phyloP scores from a whole-genome alignment of 1,140 invertebrate species.

The Papilio polyxenes region DNA sequence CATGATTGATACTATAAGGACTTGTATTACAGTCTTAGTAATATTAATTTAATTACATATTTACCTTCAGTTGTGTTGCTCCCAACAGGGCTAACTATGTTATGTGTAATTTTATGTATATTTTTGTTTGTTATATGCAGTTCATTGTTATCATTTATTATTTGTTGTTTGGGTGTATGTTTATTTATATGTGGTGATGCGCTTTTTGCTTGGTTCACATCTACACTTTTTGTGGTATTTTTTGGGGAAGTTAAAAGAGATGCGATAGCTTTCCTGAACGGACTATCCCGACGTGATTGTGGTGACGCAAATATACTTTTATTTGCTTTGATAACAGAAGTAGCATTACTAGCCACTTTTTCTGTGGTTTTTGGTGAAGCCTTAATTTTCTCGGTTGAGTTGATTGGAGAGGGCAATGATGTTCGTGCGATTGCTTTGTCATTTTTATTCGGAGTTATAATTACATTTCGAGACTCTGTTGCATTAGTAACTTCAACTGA shows the following conservation, averaged over 20 bases:
- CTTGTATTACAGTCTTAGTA: neutral
- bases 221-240: slow-evolving; percentile 40
- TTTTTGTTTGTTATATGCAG: slow-evolving; percentile 49
- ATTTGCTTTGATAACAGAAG: slow-evolving; percentile 23
- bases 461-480: neutral
- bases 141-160: slow-evolving; percentile 55
- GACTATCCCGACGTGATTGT: slow-evolving; percentile 43
- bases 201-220: slow-evolving; percentile 39
- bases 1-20: neutral
- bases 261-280: slow-evolving; percentile 45
- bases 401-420: neutral
- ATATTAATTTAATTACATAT: slow-evolving; percentile 36
- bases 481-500: neutral
- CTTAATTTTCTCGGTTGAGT: slow-evolving; percentile 1
- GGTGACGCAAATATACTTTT: slow-evolving; percentile 45
- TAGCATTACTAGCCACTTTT: neutral
- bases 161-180: slow-evolving; percentile 45
- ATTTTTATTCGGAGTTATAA: slow-evolving; percentile 33
- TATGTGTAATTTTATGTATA: slow-evolving; percentile 51
- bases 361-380: neutral
- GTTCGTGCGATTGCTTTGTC: neutral
- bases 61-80: slow-evolving; percentile 53
- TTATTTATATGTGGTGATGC: slow-evolving; percentile 38
- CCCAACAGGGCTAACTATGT: slow-evolving; percentile 38
- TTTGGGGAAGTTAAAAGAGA: slow-evolving; percentile 52